Conservation (phyloP, 2,113 vertebrate genomes). For the Aptenodytes patagonicus region DNA sequence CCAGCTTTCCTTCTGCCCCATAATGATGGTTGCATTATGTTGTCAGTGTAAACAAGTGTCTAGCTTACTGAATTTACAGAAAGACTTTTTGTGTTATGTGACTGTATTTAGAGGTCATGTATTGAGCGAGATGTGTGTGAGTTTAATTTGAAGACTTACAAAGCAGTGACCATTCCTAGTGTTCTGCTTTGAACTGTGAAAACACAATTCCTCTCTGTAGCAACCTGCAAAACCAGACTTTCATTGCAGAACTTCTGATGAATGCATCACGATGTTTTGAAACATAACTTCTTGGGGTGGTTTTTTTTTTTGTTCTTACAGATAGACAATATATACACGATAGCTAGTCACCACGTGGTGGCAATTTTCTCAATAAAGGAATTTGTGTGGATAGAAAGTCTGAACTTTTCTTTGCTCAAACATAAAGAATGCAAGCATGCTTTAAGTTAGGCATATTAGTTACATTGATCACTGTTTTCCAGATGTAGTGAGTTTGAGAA, state of each 20-base stretch:
- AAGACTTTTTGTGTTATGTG: neutral
- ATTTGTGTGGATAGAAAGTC: neutral
- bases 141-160: neutral
- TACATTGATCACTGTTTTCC: neutral
- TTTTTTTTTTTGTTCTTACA: neutral
- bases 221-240: neutral
- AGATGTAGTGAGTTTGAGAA: neutral
- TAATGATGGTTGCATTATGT: neutral
- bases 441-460: neutral
- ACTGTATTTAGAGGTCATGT: neutral
- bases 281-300: rapidly evolving
- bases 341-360: neutral
- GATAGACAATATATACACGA: rapidly evolving
- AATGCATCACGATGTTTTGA: neutral
- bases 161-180: neutral
- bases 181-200: neutral
- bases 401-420: neutral
- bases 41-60: neutral
- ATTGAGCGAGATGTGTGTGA: neutral
- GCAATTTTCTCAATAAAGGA: neutral
- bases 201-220: neutral
- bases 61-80: neutral
- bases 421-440: neutral
- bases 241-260: neutral
- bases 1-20: neutral